These are phyloP conservation scores for Stegana nigrithorax DNA, from an alignment of 2,888 invertebrate genomes.

Conservation along the genomic window DNA sequence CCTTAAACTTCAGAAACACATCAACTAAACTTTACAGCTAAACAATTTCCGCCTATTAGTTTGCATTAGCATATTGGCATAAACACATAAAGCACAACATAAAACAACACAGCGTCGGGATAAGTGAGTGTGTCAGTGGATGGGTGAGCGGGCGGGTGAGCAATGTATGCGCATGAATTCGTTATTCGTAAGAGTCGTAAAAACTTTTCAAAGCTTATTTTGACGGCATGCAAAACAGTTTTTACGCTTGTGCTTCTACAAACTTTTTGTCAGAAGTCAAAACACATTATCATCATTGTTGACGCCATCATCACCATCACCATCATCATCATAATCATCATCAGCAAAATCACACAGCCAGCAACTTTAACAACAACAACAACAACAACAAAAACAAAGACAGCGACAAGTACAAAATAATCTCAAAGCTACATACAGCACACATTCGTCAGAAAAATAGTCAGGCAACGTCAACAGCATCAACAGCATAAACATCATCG, in stretches of 20 bases:
- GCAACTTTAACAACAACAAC: conserved; percentile 4
- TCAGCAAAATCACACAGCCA: not conserved
- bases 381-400: not conserved
- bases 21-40: conserved; percentile 30
- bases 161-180: no score
- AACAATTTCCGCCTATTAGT: conserved; percentile 53
- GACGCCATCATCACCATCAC: conserved; percentile 4
- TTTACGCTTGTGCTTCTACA: not conserved
- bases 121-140: conserved; percentile 13
- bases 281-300: conserved; percentile 50
- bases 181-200: conserved; percentile 48
- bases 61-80: conserved; percentile 52
- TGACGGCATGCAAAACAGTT: conserved; percentile 13
- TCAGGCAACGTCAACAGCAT: not conserved
- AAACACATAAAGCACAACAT: conserved; percentile 2
- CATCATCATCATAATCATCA: not conserved
- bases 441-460: not conserved
- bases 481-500: not conserved
- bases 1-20: not conserved
- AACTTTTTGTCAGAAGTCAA: conserved; percentile 43
- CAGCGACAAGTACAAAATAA: not conserved
- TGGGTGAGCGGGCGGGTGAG: conserved; percentile 26
- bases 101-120: not conserved
- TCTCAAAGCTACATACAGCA: not conserved
- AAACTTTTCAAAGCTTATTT: conserved; percentile 41